Conservation (phyloP, 1,140 invertebrate species). For the Cyphomyrmex costatus region DNA sequence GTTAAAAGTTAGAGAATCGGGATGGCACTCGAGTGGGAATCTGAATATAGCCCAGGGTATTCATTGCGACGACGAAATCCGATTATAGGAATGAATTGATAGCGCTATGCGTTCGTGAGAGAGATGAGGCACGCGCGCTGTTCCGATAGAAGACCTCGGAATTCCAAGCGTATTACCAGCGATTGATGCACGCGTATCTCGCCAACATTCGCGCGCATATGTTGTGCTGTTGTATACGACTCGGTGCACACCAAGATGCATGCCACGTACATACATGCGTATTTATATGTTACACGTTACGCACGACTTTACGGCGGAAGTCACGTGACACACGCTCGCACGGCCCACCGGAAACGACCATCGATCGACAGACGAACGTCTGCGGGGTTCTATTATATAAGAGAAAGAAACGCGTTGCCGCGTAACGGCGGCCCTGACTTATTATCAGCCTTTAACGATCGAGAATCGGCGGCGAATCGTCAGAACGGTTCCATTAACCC, state of each 20-base stretch:
- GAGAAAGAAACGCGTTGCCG: constrained; percentile 11
- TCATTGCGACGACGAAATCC: not conserved
- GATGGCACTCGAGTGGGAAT: too few species aligned
- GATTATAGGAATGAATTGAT: not conserved
- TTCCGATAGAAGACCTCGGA: constrained; percentile 33
- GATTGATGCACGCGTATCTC: constrained; percentile 39
- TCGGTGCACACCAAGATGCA: constrained; percentile 67
- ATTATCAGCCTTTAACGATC: constrained; percentile 51
- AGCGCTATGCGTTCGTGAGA: not conserved
- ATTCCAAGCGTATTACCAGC: constrained; percentile 48
- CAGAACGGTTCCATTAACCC: constrained; percentile 71
- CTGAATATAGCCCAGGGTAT: not conserved
- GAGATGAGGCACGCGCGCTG: constrained; percentile 18
- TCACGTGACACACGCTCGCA: constrained; percentile 72
- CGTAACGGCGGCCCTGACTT: constrained; percentile 43
- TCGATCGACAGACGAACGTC: constrained; percentile 48
- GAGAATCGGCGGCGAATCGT: constrained; percentile 64
- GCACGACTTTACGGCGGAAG: constrained; percentile 69
- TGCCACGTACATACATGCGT: constrained; percentile 57
- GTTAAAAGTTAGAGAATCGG: too few species aligned
- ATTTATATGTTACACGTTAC: constrained; percentile 29
- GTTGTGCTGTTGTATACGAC: constrained; percentile 50
- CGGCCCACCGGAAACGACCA: constrained; percentile 68
- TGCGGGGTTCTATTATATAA: constrained; percentile 50
- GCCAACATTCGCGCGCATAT: not conserved